Percentiles rank a stretch among this genome's conserved stretches.
These are phyloP conservation scores for Nemopilema nomurai DNA, from an alignment of 30 jellyfish, hydroid and myxozoan genomes.

Conservation along the genomic window DNA sequence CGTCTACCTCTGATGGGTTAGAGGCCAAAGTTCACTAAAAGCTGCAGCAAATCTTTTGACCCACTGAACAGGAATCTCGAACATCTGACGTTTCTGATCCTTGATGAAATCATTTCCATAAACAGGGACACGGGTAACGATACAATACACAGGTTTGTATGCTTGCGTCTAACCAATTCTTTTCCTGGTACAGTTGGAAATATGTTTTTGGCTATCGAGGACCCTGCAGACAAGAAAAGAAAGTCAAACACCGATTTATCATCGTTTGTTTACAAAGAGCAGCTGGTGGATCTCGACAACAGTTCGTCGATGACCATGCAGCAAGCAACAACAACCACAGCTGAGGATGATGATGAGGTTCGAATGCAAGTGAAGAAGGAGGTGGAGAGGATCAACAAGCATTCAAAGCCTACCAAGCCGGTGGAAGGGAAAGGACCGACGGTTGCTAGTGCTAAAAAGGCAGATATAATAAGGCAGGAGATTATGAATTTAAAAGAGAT, in stretches of 20 bases:
- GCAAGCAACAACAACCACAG: constrained; percentile 8
- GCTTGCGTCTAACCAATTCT: not conserved
- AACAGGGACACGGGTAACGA: no score
- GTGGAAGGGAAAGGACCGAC: constrained; percentile 51
- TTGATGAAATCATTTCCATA: no score
- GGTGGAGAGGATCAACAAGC: constrained; percentile 64
- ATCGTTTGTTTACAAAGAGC: constrained; percentile 50
- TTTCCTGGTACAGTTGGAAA: constrained; percentile 55
- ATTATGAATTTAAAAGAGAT: constrained; percentile 37
- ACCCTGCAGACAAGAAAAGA: constrained; percentile 29
- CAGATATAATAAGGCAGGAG: constrained; percentile 60
- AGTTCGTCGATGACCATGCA: constrained; percentile 20
- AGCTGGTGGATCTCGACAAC: not conserved
- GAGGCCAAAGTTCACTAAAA: no score
- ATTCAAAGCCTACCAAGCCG: constrained; percentile 52
- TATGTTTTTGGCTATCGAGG: constrained; percentile 67
- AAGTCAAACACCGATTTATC: constrained; percentile 37
- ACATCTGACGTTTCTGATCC: no score
- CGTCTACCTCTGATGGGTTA: no score
- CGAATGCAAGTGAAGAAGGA: constrained; percentile 60
- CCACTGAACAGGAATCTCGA: no score
- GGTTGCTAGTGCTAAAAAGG: constrained; percentile 47
- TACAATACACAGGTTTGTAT: not conserved
- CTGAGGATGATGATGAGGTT: constrained; percentile 38
- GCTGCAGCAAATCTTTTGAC: no score